Base-by-base conservation (phyloP, 2,113 vertebrate genomes). In the Trematomus loennbergii region DNA sequence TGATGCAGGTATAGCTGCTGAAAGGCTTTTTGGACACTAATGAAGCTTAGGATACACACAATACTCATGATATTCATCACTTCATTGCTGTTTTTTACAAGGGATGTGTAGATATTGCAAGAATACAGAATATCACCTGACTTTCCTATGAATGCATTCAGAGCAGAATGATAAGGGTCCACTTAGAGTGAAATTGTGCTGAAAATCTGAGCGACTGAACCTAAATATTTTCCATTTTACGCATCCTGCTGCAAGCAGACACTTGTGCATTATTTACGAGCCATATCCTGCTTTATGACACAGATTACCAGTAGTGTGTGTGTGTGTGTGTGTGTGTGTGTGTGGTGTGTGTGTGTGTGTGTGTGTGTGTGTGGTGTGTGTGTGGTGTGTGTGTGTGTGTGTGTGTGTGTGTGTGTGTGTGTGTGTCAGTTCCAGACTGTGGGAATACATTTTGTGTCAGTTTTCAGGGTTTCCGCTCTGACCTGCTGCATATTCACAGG, bases 221-320 rank as follows among this genome's bases (percentile, higher is more conserved):
- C 72, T 67, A 88, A 90, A 89, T 90, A 81, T 86, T 91, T 93
- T 91, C 91, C 89, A 88, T 91, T 91, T 91, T 87, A 88, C 6
- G 78, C 84, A 88, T 90, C 87, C 90, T 88, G 84, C 81, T 83
- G 60, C 78, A 9, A 75, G 88, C 78, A 87, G 91, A 87, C 77
- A 9, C 7, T 40, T 5, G 22, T 92, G 73, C 87, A 92, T 91
- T 91, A 92, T 91, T 92, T 71, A 92, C 91, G 79, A 90, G 73
- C 22, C 7, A 46, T 72, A 86, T 81, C 72, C 80, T 77, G 76
- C 89, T 90, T 86, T 81, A 89, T 90, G 83, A 89, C 85, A 79
- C 64, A 46, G 83, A 90, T 91, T 91, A 90, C 81, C 89, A 90
- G 91, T 87, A 92, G 78, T 79, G 78, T 55, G 60, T 58, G 15